Conservation (phyloP, 2,113 vertebrate species). For the Antennarius striatus region DNA sequence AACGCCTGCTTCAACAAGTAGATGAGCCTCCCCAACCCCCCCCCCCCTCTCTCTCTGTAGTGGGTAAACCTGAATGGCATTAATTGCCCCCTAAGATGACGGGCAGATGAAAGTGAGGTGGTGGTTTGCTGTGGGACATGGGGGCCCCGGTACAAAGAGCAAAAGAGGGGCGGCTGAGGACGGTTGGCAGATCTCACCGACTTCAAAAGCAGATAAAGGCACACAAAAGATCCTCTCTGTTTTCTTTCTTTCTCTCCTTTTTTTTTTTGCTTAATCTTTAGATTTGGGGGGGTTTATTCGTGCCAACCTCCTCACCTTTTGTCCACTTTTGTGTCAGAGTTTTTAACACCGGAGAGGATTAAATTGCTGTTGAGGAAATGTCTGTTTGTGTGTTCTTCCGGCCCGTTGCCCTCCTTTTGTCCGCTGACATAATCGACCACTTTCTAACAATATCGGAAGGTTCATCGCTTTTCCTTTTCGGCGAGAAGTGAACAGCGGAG, state of each 20-base stretch:
- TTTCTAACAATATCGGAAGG: slow-evolving; percentile 53
- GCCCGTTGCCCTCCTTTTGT: slow-evolving; percentile 58
- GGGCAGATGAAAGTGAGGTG: slow-evolving; percentile 70
- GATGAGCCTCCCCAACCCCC: slow-evolving; percentile 21
- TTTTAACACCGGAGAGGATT: slow-evolving; percentile 68
- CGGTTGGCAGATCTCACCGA: slow-evolving; percentile 71
- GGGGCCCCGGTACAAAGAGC: slow-evolving; percentile 59
- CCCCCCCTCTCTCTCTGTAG: background rate
- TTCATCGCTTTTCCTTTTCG: slow-evolving; percentile 48
- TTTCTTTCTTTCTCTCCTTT: slow-evolving; percentile 16
- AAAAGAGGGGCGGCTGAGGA: slow-evolving; percentile 37
- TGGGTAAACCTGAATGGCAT: slow-evolving; percentile 63
- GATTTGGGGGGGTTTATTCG: slow-evolving; percentile 61
- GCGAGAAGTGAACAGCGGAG: slow-evolving; percentile 54
- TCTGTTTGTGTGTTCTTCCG: slow-evolving; percentile 72
- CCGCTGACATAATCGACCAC: slow-evolving; percentile 53
- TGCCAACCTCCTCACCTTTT: slow-evolving; percentile 63
- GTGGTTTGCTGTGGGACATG: slow-evolving; percentile 60
- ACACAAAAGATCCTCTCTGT: slow-evolving; percentile 63
- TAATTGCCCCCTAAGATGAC: slow-evolving; percentile 74
- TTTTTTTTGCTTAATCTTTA: slow-evolving; percentile 68
- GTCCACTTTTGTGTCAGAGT: slow-evolving; percentile 67
- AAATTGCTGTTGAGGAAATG: slow-evolving; percentile 75
- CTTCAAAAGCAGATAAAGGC: slow-evolving; percentile 78
- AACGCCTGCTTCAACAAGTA: slow-evolving; percentile 48